Conservation (phyloP, 2,797 vertebrate species). For the Nannoperca obscura region DNA sequence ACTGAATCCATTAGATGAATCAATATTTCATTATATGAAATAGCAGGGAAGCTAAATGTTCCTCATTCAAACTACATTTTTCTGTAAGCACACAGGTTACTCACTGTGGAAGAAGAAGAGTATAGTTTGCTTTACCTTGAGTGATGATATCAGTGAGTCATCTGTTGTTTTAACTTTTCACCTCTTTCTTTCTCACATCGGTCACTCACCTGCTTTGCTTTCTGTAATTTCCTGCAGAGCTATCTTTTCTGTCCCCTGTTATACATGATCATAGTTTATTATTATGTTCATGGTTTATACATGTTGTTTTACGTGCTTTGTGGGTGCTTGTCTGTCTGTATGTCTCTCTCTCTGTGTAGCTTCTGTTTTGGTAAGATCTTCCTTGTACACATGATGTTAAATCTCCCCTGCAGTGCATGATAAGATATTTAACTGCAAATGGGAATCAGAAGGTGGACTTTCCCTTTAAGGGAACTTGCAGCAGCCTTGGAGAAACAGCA, state of each 20-base stretch:
- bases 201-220: not conserved
- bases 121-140: not conserved
- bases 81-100: not conserved
- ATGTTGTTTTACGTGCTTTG: not conserved
- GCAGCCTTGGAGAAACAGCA: slow-evolving; percentile 13
- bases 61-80: not conserved
- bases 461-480: slow-evolving; percentile 15
- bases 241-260: not conserved
- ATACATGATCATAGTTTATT: not conserved
- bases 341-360: not conserved
- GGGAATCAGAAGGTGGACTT: not conserved
- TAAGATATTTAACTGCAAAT: not conserved
- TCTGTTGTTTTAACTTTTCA: slow-evolving; percentile 16
- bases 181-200: not conserved
- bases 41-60: too few relatives aligned
- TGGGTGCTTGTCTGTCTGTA: not conserved
- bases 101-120: too few relatives aligned
- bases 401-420: slow-evolving; percentile 1
- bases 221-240: not conserved
- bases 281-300: not conserved
- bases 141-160: not conserved
- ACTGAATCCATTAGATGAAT: not conserved
- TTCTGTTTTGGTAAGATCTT: not conserved
- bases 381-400: not conserved
- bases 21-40: not conserved